Evolutionary conservation across 2,113 vertebrate genomes (phyloP), one percentile per base, ranked within the genome.

Genomic region (Brachyistius frenatus): DNA sequence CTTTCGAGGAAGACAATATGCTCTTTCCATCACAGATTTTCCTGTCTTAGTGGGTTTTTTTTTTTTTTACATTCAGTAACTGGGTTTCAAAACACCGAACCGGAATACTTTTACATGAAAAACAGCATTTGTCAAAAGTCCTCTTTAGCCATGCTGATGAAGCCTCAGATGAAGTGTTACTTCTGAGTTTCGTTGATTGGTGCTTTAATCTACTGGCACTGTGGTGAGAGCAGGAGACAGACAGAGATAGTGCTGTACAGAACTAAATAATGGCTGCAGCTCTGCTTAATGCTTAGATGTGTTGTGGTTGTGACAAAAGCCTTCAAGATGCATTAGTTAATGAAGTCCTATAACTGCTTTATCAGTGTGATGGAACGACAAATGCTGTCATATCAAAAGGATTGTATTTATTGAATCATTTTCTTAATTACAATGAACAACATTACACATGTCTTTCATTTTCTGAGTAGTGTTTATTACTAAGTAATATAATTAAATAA

Each of bases 171-270:
- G 60, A 58, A 72, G 73, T 54, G 66, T 66, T 66, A 58, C 60
- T 58, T 52, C 35, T 61, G 30, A 72, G 62, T 62, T 67, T 55
- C 30, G 31, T 11, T 67, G 56, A 83, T 68, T 76, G 70, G 66
- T 33, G 32, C 56, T 67, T 23, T 64, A 57, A 69, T 73, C 57
- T 39, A 23, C 23, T 15, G 62, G 10, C 55, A 14, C 67, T 33
- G 67, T 49, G 33, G 47, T 2, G 36, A 58, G 52, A 46, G 31
- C 39, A 41, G 39, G 5, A 44, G 41, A 44, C 41, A 13, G 41
- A 74, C 30, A 62, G 46, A 67, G 23, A 31, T 52, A 58, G 46
- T 0, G 52, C 68, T 44, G 44, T 6, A 50, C 64, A 16, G 66
- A 16, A 4, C 16, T n/a, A 41, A 83, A 67, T 57, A 63, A 53